Percentiles rank a stretch among this genome's conserved stretches.
Evolutionary conservation across 2,888 invertebrate genomes (phyloP).

Genomic region (Himalopsyche anomala): DNA sequence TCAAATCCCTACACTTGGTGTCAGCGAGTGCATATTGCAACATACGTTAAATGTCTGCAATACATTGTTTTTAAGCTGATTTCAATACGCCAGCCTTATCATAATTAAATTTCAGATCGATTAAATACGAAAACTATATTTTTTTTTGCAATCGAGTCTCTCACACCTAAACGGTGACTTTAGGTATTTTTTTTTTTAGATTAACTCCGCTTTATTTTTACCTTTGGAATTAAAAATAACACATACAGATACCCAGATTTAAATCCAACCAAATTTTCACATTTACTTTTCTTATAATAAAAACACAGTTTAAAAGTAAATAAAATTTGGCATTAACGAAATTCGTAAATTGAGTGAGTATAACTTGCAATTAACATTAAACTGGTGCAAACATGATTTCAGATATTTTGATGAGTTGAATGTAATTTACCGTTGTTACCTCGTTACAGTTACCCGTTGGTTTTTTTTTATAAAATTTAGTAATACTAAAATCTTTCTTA

Average conservation of each 20-base stretch:
- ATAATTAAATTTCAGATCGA: background rate
- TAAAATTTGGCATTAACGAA: too few species aligned
- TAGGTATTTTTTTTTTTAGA: background rate
- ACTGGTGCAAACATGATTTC: too few species aligned
- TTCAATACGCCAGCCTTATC: background rate
- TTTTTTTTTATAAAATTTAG: too few species aligned
- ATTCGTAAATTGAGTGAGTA: too few species aligned
- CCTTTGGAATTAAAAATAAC: background rate
- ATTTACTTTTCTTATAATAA: background rate
- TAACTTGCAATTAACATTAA: too few species aligned
- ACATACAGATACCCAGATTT: background rate
- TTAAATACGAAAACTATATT: background rate
- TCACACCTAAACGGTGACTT: background rate
- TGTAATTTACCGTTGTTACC: too few species aligned
- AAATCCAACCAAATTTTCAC: background rate
- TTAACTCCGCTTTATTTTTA: background rate
- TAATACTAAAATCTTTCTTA: too few species aligned
- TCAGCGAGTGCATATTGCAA: slow-evolving; percentile 7
- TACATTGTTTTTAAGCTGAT: background rate
- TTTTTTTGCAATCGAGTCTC: background rate
- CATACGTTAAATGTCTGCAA: background rate
- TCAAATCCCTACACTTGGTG: background rate
- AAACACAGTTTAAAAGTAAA: too few species aligned
- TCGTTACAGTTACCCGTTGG: too few species aligned
- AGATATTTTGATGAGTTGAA: too few species aligned